A percentile compares a stretch with the other conserved stretches of the same genome.
phyloP scores from a whole-genome alignment of 2,888 invertebrate genomes.

The Mesopsocus fuscifrons region DNA sequence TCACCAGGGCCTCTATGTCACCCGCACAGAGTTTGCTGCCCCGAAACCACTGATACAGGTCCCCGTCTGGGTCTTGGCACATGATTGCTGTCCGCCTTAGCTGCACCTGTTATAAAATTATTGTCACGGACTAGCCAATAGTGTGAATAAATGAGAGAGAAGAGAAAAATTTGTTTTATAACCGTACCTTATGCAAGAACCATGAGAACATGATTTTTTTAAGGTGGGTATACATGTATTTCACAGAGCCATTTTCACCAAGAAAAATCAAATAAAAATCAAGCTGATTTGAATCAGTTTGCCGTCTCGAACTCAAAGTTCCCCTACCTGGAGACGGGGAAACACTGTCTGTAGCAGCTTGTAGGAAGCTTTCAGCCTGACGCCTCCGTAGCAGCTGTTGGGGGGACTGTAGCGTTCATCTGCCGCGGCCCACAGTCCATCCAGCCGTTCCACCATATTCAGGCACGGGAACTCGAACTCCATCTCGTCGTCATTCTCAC shows the following conservation, averaged over 20 bases:
- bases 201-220: too few relatives aligned
- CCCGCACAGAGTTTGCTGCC: conserved; percentile 50
- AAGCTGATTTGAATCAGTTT: too few relatives aligned
- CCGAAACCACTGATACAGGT: conserved; percentile 51
- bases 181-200: too few relatives aligned
- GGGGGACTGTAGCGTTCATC: conserved; percentile 29
- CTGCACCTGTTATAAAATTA: conserved; percentile 32
- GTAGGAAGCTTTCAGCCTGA: conserved; percentile 35
- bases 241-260: too few relatives aligned
- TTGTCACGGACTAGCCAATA: background rate
- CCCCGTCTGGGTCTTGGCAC: conserved; percentile 31
- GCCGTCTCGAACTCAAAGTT: too few relatives aligned
- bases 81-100: conserved; percentile 34
- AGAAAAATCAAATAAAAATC: too few relatives aligned
- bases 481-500: conserved; percentile 47
- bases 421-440: conserved; percentile 44
- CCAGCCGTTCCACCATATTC: conserved; percentile 41
- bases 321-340: conserved; percentile 39
- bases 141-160: background rate
- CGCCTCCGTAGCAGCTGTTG: conserved; percentile 39
- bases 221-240: too few relatives aligned
- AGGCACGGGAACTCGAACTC: conserved; percentile 61
- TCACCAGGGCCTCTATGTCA: conserved; percentile 45
- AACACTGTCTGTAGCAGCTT: conserved; percentile 45
- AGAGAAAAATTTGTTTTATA: background rate